Evolutionary conservation across 2,113 vertebrate genomes (phyloP), one percentile per base, ranked within the genome.

Genomic region (Erpornis zantholeuca): DNA sequence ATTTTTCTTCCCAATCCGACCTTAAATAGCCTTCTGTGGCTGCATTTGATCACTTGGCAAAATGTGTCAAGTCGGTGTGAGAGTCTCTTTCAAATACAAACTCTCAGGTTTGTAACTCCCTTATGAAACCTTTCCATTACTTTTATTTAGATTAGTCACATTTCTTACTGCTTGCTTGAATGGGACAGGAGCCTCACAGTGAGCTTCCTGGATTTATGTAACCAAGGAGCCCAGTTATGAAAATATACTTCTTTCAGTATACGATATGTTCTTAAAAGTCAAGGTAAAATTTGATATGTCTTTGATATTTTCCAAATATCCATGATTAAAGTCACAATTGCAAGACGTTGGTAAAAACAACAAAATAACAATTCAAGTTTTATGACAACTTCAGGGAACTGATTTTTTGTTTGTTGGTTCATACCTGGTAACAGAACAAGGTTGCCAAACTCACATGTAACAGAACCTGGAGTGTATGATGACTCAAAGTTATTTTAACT

Each of bases 391-490:
- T 84, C 7, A 73, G 4, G 3, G 7, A 3, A 0, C 1, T n/a
- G 7, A 4, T 7, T 14, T 23, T 38, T 40, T 27, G 33, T 27
- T 8, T 17, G 3, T n/a, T 90, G 29, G 6, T 47, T 68, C 35
- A 14, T 33, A 8, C 1, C 5, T 33, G 5, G 4, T 29, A 42
- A 14, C 19, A 18, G 53, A 66, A 36, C 6, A 42, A 29, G 2
- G 3, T 38, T 65, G 12, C 3, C 4, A 66, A 29, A 45, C 35
- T 8, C 15, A 18, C 5, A 0, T 7, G 1, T 17, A 54, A 1
- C 6, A 81, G 14, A 63, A 29, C 1, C 13, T 2, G 0, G 5
- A 40, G 2, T 2, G 0, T 3, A 24, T 5, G 10, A 2, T 23
- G 33, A 50, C 7, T 35, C 10, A 6, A 53, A 36, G 28, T 15